Conservation (phyloP, 2,888 invertebrate genomes). For the Chydorus sphaericus region DNA sequence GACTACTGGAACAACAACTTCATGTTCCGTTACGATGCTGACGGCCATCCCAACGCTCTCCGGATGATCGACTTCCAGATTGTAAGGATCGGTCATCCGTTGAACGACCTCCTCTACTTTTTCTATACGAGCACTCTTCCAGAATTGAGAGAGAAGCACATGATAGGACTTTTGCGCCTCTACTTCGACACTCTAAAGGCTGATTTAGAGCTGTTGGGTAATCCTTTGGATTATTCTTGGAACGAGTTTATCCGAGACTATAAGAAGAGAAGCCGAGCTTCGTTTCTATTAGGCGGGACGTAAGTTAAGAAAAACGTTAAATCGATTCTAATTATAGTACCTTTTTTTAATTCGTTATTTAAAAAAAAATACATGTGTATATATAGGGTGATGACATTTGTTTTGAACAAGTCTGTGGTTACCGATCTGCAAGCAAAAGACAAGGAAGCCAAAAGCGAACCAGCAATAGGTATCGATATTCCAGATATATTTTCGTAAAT, state of each 20-base stretch:
- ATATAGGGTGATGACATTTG: not conserved
- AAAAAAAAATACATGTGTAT: too few relatives aligned
- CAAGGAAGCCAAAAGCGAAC: not conserved
- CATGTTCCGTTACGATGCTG: constrained; percentile 13
- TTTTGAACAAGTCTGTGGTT: not conserved
- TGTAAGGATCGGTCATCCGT: not conserved
- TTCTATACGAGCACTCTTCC: not conserved
- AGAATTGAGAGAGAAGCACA: not conserved
- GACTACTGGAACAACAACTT: constrained; percentile 15
- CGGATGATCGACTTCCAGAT: constrained; percentile 5
- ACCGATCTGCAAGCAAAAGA: not conserved
- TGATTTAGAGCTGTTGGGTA: not conserved
- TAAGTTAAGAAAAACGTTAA: too few relatives aligned
- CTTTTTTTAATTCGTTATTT: too few relatives aligned
- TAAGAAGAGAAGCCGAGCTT: not conserved
- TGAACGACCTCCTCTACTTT: constrained; percentile 7
- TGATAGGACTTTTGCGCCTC: not conserved
- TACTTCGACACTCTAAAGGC: constrained; percentile 3
- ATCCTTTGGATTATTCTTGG: not conserved
- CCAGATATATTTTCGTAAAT: too few relatives aligned
- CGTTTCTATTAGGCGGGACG: not conserved
- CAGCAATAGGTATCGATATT: constrained; percentile 1
- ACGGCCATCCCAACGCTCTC: too few relatives aligned
- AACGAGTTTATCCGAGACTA: not conserved
- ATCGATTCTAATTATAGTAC: too few relatives aligned